phyloP scores from a whole-genome alignment of 2,888 invertebrate species.

The Disparrhopalites patrizii region DNA sequence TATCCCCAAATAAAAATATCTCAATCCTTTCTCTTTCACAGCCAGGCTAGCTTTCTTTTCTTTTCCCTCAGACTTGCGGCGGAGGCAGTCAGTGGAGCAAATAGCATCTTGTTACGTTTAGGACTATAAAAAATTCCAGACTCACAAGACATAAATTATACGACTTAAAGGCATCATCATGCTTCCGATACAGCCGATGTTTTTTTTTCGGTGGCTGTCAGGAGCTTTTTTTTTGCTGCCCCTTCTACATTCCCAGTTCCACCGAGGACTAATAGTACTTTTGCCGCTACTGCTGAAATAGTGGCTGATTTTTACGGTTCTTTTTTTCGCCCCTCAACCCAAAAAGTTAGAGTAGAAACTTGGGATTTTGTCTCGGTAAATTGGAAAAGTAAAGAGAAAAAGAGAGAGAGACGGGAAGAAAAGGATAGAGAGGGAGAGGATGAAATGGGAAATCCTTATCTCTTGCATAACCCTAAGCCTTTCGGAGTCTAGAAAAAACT shows the following conservation, averaged over 20 bases:
- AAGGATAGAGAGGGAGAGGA: background rate
- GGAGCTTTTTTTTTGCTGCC: background rate
- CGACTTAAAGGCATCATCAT: slow-evolving; percentile 7
- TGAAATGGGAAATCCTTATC: background rate
- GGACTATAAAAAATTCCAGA: slow-evolving; percentile 6
- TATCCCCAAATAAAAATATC: too few relatives aligned
- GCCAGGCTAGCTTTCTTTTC: too few relatives aligned
- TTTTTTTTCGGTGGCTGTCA: background rate
- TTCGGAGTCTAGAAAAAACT: too few relatives aligned
- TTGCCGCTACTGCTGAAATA: too few relatives aligned
- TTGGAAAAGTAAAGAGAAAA: slow-evolving; percentile 1
- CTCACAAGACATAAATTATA: slow-evolving; percentile 7
- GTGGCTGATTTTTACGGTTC: too few relatives aligned
- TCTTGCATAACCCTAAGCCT: too few relatives aligned
- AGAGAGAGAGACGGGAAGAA: background rate
- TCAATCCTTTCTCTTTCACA: too few relatives aligned
- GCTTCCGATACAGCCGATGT: slow-evolving; percentile 4
- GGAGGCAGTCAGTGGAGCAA: slow-evolving; percentile 7
- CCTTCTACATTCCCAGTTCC: too few relatives aligned
- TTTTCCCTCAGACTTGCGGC: too few relatives aligned
- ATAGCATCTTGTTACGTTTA: slow-evolving; percentile 7
- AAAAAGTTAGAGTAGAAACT: too few relatives aligned
- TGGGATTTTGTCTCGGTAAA: background rate
- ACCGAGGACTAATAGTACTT: too few relatives aligned
- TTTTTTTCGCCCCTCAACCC: too few relatives aligned